Conservation (phyloP, 2,888 invertebrate genomes). For the Pseudeuparius sepicola region DNA sequence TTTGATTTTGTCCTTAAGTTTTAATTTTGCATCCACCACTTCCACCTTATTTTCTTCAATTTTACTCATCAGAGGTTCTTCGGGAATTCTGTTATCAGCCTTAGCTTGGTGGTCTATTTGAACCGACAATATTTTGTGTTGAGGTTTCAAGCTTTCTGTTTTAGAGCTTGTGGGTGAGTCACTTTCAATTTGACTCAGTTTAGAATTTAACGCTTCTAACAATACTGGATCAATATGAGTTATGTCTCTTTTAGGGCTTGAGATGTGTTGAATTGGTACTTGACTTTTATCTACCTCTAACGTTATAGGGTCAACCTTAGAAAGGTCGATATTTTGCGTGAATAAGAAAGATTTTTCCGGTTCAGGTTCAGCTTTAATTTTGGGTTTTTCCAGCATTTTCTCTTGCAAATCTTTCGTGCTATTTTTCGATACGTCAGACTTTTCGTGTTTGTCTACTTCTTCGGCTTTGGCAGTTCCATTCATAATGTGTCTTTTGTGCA, state of each 20-base stretch:
- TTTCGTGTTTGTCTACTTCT: slow-evolving; percentile 24
- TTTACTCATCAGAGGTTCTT: slow-evolving; percentile 24
- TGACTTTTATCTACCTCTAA: slow-evolving; percentile 59
- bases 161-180: slow-evolving; percentile 66
- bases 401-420: slow-evolving; percentile 27
- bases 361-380: slow-evolving; percentile 29
- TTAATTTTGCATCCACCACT: slow-evolving; percentile 29
- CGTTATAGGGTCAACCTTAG: slow-evolving; percentile 63
- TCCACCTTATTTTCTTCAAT: slow-evolving; percentile 27
- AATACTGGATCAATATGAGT: slow-evolving; percentile 60
- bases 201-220: slow-evolving; percentile 56
- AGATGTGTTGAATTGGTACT: slow-evolving; percentile 49
- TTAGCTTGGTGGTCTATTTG: slow-evolving; percentile 27
- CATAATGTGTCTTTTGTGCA: slow-evolving; percentile 78
- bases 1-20: slow-evolving; percentile 44
- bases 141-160: slow-evolving; percentile 52
- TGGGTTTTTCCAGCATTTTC: slow-evolving; percentile 26
- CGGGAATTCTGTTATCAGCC: slow-evolving; percentile 21
- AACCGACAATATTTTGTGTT: slow-evolving; percentile 27
- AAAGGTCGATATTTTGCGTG: slow-evolving; percentile 65
- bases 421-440: slow-evolving; percentile 39
- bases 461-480: slow-evolving; percentile 63
- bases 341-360: slow-evolving; percentile 51
- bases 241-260: slow-evolving; percentile 62
- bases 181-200: slow-evolving; percentile 66